Conservation (phyloP, 2,888 invertebrate genomes). For the Pharmacophagus antenor region DNA sequence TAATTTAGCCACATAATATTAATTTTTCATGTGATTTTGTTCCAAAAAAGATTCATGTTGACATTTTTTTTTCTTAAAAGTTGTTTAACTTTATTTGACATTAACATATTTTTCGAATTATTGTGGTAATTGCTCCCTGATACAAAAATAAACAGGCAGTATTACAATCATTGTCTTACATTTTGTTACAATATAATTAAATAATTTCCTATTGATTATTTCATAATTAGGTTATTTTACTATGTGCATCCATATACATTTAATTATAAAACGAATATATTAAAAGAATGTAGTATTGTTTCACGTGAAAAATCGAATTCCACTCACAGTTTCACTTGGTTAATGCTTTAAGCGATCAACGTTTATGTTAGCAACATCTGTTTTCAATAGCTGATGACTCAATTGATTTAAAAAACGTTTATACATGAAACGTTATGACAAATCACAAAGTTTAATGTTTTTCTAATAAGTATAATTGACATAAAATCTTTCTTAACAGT, state of each 20-base stretch:
- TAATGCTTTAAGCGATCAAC: neutral
- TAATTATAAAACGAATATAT: neutral
- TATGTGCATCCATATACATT: neutral
- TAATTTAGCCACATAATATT: slow-evolving; percentile 62
- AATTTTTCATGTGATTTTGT: slow-evolving; percentile 56
- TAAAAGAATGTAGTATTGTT: neutral
- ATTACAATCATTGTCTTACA: slow-evolving; percentile 3
- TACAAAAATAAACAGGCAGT: slow-evolving; percentile 25
- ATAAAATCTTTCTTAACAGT: no score
- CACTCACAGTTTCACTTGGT: neutral
- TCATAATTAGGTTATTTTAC: neutral
- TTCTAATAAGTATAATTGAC: no score
- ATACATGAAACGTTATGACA: neutral
- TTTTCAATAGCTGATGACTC: neutral
- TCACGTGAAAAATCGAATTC: neutral
- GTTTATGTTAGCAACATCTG: neutral
- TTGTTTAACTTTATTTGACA: slow-evolving; percentile 42
- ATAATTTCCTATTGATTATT: neutral
- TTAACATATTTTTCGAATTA: slow-evolving; percentile 27
- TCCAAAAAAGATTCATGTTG: slow-evolving; percentile 56
- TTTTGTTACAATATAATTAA: no score
- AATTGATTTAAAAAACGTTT: neutral
- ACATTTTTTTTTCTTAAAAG: slow-evolving; percentile 60
- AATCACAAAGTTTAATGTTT: no score
- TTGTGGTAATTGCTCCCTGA: slow-evolving; percentile 5